Evolutionary conservation across 2,113 vertebrate species (phyloP).

Genomic region (Myiopsitta monachus): DNA sequence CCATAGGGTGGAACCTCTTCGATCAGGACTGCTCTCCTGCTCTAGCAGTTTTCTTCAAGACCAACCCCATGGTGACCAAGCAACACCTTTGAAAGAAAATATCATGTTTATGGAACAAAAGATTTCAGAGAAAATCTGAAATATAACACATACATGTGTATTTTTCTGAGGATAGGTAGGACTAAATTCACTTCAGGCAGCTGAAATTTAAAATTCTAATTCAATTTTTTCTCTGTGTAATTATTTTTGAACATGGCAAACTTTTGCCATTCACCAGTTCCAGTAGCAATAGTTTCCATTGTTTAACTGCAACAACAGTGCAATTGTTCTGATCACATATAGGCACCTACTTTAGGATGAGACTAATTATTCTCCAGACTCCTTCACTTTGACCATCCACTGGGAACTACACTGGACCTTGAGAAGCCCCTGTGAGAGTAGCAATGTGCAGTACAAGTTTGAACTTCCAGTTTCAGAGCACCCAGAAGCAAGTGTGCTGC

Average conservation of each 20-base stretch:
- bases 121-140: neutral
- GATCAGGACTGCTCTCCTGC: neutral
- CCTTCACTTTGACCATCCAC: neutral
- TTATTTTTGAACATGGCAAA: neutral
- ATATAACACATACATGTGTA: neutral
- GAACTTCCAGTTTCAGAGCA: neutral
- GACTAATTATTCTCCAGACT: neutral
- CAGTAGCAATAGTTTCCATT: neutral
- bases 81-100: neutral
- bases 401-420: neutral
- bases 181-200: neutral
- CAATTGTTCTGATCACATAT: neutral
- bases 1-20: neutral
- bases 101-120: neutral
- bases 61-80: neutral
- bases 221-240: neutral
- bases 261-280: neutral
- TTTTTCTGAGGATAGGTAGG: neutral
- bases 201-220: neutral
- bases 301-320: neutral
- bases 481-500: accelerated
- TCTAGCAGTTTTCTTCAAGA: neutral
- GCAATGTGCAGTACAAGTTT: accelerated
- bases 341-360: neutral
- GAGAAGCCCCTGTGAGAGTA: neutral